Percentiles rank a stretch among this genome's conserved stretches.
phyloP scores from a whole-genome alignment of 2,888 invertebrate species.

The Bombylius discolor region DNA sequence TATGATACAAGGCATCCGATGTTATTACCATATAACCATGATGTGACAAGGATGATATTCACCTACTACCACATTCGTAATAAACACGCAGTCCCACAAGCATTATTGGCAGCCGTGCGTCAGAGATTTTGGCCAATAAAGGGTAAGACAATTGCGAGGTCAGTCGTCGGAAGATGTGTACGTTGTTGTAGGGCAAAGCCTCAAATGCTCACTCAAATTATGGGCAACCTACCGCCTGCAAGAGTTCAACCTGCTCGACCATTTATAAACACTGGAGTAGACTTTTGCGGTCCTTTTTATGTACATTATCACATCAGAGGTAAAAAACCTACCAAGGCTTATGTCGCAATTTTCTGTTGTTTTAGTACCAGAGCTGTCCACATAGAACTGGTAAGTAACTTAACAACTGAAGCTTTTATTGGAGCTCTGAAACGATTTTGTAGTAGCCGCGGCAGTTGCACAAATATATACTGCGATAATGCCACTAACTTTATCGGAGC shows the following conservation, averaged over 20 bases:
- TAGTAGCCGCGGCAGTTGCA: constrained; percentile 1
- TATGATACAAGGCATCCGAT: no score
- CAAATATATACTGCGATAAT: constrained; percentile 5
- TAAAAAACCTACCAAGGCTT: constrained; percentile 6
- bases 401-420: constrained; percentile 12
- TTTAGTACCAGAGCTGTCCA: constrained; percentile 11
- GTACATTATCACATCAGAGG: constrained; percentile 3
- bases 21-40: no score
- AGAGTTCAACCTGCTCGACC: constrained; percentile 9
- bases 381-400: constrained; percentile 7
- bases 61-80: no score
- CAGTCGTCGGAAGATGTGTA: constrained; percentile 11
- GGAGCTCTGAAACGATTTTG: constrained; percentile 9
- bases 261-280: constrained; percentile 9
- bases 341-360: constrained; percentile 11
- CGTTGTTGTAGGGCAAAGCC: constrained; percentile 11
- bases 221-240: constrained; percentile 18
- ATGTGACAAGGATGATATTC: no score
- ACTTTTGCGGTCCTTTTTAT: constrained; percentile 8
- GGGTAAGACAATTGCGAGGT: constrained; percentile 10
- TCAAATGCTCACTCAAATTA: constrained; percentile 12
- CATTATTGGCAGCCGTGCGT: no score
- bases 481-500: constrained; percentile 5
- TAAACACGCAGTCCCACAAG: no score
- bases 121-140: constrained; percentile 16